A percentile compares a stretch with the other conserved stretches of the same genome.
Evolutionary conservation across 2,888 invertebrate genomes (phyloP).

Genomic region (Syrista parreyssii): DNA sequence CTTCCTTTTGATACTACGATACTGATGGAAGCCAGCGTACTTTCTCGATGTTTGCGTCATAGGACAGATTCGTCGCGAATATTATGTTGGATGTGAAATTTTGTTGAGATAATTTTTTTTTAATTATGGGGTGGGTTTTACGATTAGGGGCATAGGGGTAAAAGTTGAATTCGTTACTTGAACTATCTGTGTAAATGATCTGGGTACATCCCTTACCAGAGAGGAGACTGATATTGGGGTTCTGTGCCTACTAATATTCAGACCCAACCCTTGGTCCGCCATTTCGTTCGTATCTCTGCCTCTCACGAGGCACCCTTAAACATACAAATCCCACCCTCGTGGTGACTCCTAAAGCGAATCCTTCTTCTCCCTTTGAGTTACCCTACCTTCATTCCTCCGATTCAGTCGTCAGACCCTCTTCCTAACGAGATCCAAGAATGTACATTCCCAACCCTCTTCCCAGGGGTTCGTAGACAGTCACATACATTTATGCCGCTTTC

Average conservation of each 20-base stretch:
- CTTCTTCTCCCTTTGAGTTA: slow-evolving; percentile 4
- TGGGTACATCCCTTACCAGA: neutral
- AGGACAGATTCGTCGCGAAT: neutral
- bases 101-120: neutral
- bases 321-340: slow-evolving; percentile 39
- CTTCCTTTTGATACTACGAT: neutral
- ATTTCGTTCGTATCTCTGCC: slow-evolving; percentile 12
- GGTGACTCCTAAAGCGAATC: slow-evolving; percentile 17
- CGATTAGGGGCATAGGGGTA: neutral
- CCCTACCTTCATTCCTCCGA: neutral
- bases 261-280: slow-evolving; percentile 20
- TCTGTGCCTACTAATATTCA: slow-evolving; percentile 41
- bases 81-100: neutral
- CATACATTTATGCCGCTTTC: slow-evolving; percentile 10
- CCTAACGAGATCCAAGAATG: slow-evolving; percentile 22
- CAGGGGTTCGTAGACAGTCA: slow-evolving; percentile 1
- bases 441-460: slow-evolving; percentile 22
- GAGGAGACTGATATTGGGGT: neutral
- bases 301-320: slow-evolving; percentile 30
- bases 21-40: neutral
- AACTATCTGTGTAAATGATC: neutral
- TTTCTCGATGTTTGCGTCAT: neutral
- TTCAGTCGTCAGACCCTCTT: slow-evolving; percentile 4
- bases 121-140: neutral
- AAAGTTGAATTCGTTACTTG: neutral